Evolutionary conservation across 2,113 vertebrate species (phyloP).

Genomic region (Esox niger): DNA sequence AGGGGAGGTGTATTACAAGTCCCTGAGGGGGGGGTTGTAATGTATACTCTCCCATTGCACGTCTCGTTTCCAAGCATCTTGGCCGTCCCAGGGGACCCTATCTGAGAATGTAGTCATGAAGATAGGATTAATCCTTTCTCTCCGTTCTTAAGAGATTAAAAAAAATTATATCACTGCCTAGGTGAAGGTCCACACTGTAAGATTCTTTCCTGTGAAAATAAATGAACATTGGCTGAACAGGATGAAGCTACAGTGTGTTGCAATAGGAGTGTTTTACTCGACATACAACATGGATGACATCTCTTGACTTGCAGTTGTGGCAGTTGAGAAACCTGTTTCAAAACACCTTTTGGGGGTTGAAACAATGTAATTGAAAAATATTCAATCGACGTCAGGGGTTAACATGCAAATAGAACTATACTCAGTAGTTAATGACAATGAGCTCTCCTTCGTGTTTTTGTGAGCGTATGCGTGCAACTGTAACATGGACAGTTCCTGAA

Average conservation of each 20-base stretch:
- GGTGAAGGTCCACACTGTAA: not conserved
- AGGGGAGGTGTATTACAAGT: conserved; percentile 11
- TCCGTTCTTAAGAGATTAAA: not conserved
- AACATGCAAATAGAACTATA: no score
- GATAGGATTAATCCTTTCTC: not conserved
- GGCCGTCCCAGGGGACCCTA: not conserved
- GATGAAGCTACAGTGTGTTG: no score
- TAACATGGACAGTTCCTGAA: not conserved
- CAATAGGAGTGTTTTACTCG: no score
- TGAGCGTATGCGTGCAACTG: not conserved
- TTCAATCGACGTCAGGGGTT: no score
- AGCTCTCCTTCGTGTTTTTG: not conserved
- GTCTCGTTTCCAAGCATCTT: conserved; percentile 31
- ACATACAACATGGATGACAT: no score
- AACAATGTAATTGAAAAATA: no score
- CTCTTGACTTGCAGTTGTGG: no score
- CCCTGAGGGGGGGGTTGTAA: conserved; percentile 31
- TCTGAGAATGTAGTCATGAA: not conserved
- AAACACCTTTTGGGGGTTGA: no score
- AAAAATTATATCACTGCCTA: not conserved
- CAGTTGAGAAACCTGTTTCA: no score
- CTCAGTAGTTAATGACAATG: no score
- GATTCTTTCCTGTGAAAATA: no score
- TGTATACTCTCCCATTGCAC: conserved; percentile 35
- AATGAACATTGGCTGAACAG: not conserved